Conservation (phyloP, 2,113 vertebrate genomes). For the Caranx melampygus region DNA sequence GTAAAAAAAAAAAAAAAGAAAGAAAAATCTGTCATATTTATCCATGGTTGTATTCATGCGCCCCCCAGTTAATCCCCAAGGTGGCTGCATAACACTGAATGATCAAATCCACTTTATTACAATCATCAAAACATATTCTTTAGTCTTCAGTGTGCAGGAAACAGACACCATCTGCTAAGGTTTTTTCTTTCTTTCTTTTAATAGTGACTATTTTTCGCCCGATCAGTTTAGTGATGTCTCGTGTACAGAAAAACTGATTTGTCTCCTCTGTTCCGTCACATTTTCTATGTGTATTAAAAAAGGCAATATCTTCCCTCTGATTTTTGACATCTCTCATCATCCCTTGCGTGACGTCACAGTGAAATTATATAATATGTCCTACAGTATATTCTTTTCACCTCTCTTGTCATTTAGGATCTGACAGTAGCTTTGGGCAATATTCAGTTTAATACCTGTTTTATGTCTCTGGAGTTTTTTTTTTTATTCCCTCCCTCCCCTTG, state of each 20-base stretch:
- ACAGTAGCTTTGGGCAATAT: conserved; percentile 68
- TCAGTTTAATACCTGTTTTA: conserved; percentile 65
- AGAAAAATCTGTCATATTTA: conserved; percentile 21
- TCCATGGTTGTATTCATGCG: conserved; percentile 28
- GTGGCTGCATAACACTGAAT: conserved; percentile 16
- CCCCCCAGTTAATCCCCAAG: conserved; percentile 31
- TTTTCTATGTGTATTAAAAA: conserved; percentile 26
- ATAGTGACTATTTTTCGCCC: conserved; percentile 32
- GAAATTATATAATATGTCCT: conserved; percentile 63
- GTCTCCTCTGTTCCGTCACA: conserved; percentile 43
- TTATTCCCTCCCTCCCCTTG: not conserved
- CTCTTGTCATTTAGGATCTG: conserved; percentile 64
- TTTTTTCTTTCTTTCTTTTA: conserved; percentile 1
- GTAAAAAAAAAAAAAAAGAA: no score
- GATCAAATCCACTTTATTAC: conserved; percentile 39
- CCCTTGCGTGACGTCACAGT: conserved; percentile 44
- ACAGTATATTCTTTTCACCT: conserved; percentile 59
- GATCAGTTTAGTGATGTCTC: conserved; percentile 54
- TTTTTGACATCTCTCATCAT: conserved; percentile 50
- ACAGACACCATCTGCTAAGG: conserved; percentile 43
- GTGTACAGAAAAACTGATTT: conserved; percentile 19
- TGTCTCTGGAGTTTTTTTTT: conserved; percentile 43
- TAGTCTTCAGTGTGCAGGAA: conserved; percentile 37
- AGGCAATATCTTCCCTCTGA: conserved; percentile 30
- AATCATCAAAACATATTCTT: conserved; percentile 48